A percentile compares a stretch with the other conserved stretches of the same genome.
These are phyloP conservation scores for Brenthis ino DNA, from an alignment of 2,888 invertebrate genomes.

Conservation along the genomic window DNA sequence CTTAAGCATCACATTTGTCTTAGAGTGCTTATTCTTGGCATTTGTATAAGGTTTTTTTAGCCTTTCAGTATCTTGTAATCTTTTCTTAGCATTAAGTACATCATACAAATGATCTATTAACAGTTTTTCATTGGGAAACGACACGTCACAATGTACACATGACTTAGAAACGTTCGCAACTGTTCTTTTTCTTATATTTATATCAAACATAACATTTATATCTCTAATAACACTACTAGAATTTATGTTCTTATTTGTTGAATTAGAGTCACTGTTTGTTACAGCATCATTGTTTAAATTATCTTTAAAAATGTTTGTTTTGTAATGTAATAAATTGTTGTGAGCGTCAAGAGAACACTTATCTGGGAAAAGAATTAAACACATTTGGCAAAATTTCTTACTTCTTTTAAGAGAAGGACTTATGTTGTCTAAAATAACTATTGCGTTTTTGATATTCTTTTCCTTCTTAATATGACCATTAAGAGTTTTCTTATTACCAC, in stretches of 20 bases:
- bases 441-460: conserved; percentile 38
- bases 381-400: conserved; percentile 57
- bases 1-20: not conserved
- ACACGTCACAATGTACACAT: conserved; percentile 62
- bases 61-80: not conserved
- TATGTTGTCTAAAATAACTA: conserved; percentile 52
- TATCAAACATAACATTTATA: conserved; percentile 22
- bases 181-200: conserved; percentile 33
- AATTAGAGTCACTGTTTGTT: not conserved
- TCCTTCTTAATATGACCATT: not conserved
- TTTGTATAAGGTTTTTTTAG: not conserved
- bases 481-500: not conserved
- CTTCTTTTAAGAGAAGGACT: conserved; percentile 50
- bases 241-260: not conserved
- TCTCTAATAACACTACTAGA: conserved; percentile 17
- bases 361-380: conserved; percentile 60
- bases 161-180: conserved; percentile 18
- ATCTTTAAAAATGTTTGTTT: conserved; percentile 36
- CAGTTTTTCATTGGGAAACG: conserved; percentile 52
- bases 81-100: conserved; percentile 48
- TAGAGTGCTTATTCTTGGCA: conserved; percentile 2
- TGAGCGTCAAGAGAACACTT: conserved; percentile 45
- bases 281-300: not conserved
- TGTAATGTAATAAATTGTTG: conserved; percentile 38
- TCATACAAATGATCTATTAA: conserved; percentile 67